phyloP scores from a whole-genome alignment of 2,888 invertebrate genomes.

The Stenolophus ochropezus region DNA sequence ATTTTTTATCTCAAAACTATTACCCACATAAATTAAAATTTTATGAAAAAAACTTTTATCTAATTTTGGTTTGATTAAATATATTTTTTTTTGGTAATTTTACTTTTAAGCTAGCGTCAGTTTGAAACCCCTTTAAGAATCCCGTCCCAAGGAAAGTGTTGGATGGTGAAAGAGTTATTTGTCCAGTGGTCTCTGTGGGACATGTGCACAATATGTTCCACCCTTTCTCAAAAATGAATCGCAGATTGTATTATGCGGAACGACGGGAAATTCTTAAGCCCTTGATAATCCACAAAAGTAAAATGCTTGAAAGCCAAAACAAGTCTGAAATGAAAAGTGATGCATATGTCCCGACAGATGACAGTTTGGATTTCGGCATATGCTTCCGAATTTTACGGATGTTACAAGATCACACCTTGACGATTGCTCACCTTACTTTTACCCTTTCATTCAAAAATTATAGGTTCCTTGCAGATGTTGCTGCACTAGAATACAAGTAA shows the following conservation, averaged over 20 bases:
- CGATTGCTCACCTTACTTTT: neutral
- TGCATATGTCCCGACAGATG: constrained; percentile 47
- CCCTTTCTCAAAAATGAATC: constrained; percentile 53
- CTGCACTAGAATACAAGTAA: too few relatives aligned
- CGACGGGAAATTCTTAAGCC: constrained; percentile 46
- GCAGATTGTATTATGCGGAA: constrained; percentile 31
- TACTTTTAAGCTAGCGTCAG: neutral
- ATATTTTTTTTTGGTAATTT: too few relatives aligned
- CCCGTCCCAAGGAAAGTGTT: neutral
- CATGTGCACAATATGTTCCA: constrained; percentile 56
- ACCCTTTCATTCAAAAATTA: too few relatives aligned
- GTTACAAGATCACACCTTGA: neutral
- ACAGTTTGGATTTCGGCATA: constrained; percentile 32
- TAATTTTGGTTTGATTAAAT: too few relatives aligned
- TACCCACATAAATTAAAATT: too few relatives aligned
- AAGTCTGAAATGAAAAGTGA: constrained; percentile 53
- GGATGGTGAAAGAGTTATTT: constrained; percentile 43
- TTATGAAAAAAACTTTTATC: too few relatives aligned
- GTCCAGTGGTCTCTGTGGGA: constrained; percentile 36
- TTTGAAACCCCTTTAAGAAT: neutral
- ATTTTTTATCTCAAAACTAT: too few relatives aligned
- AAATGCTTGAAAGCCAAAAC: constrained; percentile 42
- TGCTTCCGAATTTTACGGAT: constrained; percentile 9
- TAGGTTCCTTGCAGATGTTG: too few relatives aligned
- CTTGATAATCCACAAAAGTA: constrained; percentile 55